These are phyloP conservation scores for Agonopterix arenella DNA, from an alignment of 2,888 invertebrate genomes.

Conservation along the genomic window DNA sequence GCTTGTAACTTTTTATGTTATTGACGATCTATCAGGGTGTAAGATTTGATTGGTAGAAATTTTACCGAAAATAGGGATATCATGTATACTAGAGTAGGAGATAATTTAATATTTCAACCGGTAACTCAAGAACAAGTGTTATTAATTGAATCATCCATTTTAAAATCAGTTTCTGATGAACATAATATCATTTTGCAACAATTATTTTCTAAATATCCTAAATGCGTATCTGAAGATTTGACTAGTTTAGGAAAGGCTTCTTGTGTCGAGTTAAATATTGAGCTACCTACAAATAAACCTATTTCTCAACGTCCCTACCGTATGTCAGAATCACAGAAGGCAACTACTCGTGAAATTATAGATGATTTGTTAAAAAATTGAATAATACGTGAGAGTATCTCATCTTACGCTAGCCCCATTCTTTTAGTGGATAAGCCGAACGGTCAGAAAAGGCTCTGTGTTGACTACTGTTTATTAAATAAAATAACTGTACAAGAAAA, in stretches of 20 bases:
- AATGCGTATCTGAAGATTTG: slow-evolving; percentile 10
- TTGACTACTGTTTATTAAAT: slow-evolving; percentile 15
- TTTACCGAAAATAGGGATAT: no score
- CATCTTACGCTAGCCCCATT: slow-evolving; percentile 6
- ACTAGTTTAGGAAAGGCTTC: slow-evolving; percentile 10
- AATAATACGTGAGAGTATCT: slow-evolving; percentile 9
- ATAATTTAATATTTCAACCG: slow-evolving; percentile 9
- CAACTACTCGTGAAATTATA: slow-evolving; percentile 5
- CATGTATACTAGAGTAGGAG: slow-evolving; percentile 14
- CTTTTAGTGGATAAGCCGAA: slow-evolving; percentile 16
- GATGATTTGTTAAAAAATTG: slow-evolving; percentile 8
- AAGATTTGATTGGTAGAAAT: no score
- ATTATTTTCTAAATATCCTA: slow-evolving; percentile 12
- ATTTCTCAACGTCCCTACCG: slow-evolving; percentile 14
- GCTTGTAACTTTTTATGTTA: no score
- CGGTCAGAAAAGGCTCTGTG: slow-evolving; percentile 16
- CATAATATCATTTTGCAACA: neutral
- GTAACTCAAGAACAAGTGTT: neutral
- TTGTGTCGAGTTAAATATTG: slow-evolving; percentile 12
- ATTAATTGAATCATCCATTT: neutral
- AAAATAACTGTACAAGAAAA: slow-evolving; percentile 20
- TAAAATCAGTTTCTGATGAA: neutral
- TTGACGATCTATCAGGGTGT: no score
- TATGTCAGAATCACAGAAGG: slow-evolving; percentile 11
- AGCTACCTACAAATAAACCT: slow-evolving; percentile 12